Evolutionary conservation across 2,797 vertebrate genomes (phyloP).

Genomic region (Diplodus puntazzo): DNA sequence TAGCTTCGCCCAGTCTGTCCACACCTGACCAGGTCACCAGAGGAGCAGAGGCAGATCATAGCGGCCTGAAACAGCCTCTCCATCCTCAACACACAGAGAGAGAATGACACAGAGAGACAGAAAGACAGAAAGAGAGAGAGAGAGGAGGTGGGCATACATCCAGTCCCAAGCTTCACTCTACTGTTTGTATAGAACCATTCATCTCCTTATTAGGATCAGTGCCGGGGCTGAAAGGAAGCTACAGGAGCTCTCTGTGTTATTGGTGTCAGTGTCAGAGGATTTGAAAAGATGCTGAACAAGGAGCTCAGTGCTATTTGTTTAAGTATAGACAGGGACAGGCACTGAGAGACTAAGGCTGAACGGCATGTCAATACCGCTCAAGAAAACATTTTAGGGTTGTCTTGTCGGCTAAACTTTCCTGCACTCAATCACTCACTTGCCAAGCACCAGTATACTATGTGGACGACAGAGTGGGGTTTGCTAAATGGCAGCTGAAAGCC

Average conservation of each 20-base stretch:
- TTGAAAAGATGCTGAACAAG: slow-evolving; percentile 73
- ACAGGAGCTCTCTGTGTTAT: slow-evolving; percentile 71
- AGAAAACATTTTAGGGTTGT: slow-evolving; percentile 41
- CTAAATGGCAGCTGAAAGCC: slow-evolving; percentile 70
- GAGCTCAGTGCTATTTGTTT: slow-evolving; percentile 69
- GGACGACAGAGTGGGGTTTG: slow-evolving; percentile 42
- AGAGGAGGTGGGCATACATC: slow-evolving; percentile 65
- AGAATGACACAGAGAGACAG: slow-evolving; percentile 26
- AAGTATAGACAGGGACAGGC: slow-evolving; percentile 51
- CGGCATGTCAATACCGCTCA: slow-evolving; percentile 26
- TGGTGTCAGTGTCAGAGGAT: slow-evolving; percentile 74
- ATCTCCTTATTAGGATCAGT: slow-evolving; percentile 85
- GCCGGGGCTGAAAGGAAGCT: slow-evolving; percentile 68
- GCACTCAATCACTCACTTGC: slow-evolving; percentile 22
- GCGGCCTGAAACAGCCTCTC: slow-evolving; percentile 31
- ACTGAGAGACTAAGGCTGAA: slow-evolving; percentile 29
- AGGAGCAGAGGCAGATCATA: slow-evolving; percentile 32
- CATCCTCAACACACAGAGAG: slow-evolving; percentile 27
- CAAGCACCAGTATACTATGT: neutral
- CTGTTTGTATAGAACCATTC: slow-evolving; percentile 81
- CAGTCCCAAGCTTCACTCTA: slow-evolving; percentile 67
- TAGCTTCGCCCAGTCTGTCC: slow-evolving; percentile 9
- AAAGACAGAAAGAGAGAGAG: slow-evolving; percentile 23
- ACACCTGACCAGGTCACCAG: slow-evolving; percentile 38
- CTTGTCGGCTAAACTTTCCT: slow-evolving; percentile 39